phyloP scores from a whole-genome alignment of 2,113 vertebrate species.

The Prionailurus bengalensis region DNA sequence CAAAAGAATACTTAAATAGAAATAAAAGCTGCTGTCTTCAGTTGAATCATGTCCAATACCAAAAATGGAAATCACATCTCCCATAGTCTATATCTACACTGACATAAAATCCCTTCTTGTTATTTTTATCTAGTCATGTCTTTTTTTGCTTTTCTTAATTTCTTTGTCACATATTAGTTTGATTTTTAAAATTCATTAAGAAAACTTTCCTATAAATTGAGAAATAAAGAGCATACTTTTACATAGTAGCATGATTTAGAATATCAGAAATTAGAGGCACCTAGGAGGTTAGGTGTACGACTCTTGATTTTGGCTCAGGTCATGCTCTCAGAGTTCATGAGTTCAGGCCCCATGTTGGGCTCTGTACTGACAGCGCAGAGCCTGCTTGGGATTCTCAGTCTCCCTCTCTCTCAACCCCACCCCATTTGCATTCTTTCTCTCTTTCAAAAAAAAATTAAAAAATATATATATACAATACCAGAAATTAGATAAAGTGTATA shows the following conservation, averaged over 20 bases:
- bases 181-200: background rate
- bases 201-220: constrained; percentile 45
- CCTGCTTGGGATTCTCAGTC: no score
- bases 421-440: no score
- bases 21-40: constrained; percentile 21
- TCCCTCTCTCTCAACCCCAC: no score
- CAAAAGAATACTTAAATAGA: background rate
- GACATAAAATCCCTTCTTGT: background rate
- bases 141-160: background rate
- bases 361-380: no score
- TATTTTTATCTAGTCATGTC: background rate
- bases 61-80: constrained; percentile 48
- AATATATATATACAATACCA: no score
- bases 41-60: background rate
- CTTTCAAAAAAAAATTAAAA: no score
- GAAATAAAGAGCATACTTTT: background rate
- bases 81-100: background rate
- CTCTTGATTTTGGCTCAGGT: no score
- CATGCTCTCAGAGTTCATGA: no score
- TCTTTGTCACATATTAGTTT: background rate
- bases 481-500: background rate
- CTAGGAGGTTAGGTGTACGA: no score
- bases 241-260: background rate
- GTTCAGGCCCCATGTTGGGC: no score
- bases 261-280: background rate